Evolutionary conservation across 2,888 invertebrate species (phyloP).

Genomic region (Galerucella pusilla): DNA sequence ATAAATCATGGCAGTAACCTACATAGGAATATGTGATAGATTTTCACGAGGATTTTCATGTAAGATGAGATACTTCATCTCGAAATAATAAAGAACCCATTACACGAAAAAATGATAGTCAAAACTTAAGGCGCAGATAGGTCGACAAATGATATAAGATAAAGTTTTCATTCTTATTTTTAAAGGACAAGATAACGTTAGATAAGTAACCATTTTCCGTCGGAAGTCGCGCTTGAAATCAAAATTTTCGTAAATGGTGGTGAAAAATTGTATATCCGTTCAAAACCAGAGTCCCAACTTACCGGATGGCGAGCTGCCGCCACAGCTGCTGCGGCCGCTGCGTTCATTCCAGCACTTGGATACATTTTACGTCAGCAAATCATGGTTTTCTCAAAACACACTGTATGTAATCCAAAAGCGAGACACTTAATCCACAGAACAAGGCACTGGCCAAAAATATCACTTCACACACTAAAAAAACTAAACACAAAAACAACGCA

Average conservation of each 20-base stretch:
- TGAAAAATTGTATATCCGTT: constrained; percentile 3
- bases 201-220: constrained; percentile 10
- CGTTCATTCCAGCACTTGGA: constrained; percentile 88
- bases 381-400: constrained; percentile 55
- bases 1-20: no score
- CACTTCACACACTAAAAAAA: constrained; percentile 32
- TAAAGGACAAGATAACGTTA: neutral
- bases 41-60: no score
- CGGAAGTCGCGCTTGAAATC: neutral
- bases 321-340: constrained; percentile 86
- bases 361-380: constrained; percentile 75
- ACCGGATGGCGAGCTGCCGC: constrained; percentile 90
- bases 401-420: constrained; percentile 33
- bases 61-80: no score
- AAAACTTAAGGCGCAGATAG: neutral
- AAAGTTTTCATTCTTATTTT: neutral
- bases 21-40: no score
- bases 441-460: constrained; percentile 26
- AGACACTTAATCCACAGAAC: constrained; percentile 32
- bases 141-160: neutral
- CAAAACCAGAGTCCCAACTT: constrained; percentile 62
- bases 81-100: neutral
- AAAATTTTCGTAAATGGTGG: neutral
- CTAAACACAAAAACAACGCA: constrained; percentile 22
- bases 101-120: neutral